Evolutionary conservation across 2,888 invertebrate species (phyloP).

Genomic region (Brachylomia viminalis): DNA sequence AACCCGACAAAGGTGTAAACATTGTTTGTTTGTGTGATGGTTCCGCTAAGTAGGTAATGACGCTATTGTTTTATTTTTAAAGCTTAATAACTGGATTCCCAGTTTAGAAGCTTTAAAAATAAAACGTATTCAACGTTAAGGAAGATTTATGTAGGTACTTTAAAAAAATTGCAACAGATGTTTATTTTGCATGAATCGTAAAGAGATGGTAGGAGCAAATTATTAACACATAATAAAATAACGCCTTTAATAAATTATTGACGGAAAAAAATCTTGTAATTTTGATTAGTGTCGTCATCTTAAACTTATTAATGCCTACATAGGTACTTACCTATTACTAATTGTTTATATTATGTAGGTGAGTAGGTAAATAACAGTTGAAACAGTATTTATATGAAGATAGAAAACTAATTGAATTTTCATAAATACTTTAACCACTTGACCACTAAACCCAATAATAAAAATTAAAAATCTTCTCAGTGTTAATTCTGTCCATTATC

Average conservation of each 20-base stretch:
- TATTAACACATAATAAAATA: background rate
- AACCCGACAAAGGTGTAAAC: constrained; percentile 28
- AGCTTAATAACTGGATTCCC: background rate
- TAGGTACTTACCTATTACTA: too few species aligned
- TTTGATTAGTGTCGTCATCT: background rate
- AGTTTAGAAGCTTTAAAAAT: too few species aligned
- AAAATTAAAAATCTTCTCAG: background rate
- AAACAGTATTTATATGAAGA: background rate
- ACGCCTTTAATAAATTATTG: background rate
- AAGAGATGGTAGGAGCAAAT: background rate
- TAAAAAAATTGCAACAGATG: background rate
- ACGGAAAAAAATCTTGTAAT: background rate
- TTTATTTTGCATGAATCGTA: constrained; percentile 8
- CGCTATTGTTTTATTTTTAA: constrained; percentile 43
- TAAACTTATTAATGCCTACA: background rate
- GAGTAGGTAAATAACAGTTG: background rate
- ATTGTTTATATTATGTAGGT: background rate
- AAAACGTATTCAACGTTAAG: background rate
- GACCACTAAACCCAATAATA: background rate
- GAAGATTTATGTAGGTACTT: background rate
- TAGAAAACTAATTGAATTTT: background rate
- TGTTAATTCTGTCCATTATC: background rate
- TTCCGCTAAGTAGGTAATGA: constrained; percentile 30
- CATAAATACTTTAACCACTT: background rate
- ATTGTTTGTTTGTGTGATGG: constrained; percentile 33